phyloP scores from a whole-genome alignment of 2,888 invertebrate species.

The Megalurothrips usitatus region DNA sequence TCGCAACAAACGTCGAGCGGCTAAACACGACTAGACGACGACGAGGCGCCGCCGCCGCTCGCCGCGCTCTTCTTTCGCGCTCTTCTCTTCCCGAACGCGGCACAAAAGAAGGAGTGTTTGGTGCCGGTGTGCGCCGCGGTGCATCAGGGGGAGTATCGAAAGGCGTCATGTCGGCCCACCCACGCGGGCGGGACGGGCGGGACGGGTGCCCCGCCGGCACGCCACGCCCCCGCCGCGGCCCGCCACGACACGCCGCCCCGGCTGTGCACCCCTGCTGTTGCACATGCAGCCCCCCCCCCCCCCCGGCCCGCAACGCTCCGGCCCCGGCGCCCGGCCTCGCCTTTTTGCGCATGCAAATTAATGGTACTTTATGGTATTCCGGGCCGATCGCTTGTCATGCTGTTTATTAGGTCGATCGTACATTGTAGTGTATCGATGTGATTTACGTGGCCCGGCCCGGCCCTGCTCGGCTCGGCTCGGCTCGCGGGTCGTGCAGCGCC shows the following conservation, averaged over 20 bases:
- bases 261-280: neutral
- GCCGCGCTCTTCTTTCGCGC: too few relatives aligned
- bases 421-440: constrained; percentile 18
- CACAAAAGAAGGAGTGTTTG: too few relatives aligned
- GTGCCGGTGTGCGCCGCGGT: neutral
- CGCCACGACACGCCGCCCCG: neutral
- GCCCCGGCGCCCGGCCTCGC: neutral
- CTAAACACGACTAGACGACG: neutral
- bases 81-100: too few relatives aligned
- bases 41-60: neutral
- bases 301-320: neutral
- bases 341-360: constrained; percentile 19
- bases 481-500: neutral
- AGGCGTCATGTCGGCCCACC: neutral
- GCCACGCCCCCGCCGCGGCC: neutral
- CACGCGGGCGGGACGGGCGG: neutral
- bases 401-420: constrained; percentile 26
- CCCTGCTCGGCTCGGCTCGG: neutral
- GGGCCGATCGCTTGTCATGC: constrained; percentile 20
- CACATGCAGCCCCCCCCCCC: neutral
- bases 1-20: neutral
- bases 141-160: neutral
- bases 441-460: neutral
- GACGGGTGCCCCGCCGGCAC: too few relatives aligned
- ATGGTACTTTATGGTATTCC: constrained; percentile 16